Evolutionary conservation across 2,113 vertebrate species (phyloP), one percentile per base, ranked within the genome.

Genomic region (Solenodon paradoxus): DNA sequence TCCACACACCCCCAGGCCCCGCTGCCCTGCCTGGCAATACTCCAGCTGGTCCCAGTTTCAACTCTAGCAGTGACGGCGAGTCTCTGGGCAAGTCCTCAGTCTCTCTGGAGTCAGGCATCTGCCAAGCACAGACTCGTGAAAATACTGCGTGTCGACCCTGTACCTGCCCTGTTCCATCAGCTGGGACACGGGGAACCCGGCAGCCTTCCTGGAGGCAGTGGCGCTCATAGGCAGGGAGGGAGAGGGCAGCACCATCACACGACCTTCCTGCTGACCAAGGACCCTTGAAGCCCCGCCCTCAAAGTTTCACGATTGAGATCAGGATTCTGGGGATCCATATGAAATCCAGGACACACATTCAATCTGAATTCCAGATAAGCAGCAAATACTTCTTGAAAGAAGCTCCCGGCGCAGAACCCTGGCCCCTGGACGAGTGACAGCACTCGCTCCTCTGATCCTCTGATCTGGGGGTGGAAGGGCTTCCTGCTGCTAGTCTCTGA

Each of bases 161-260:
- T 9, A 7, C 15, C 22, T 63, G 35, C 5, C 0, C 24, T 2
- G 26, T 0, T 0, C 8, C 3, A 32, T 74, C 32, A 24, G 9
- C 30, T 7, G 15, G 7, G n/a, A n/a, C n/a, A n/a, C n/a, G n/a
- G n/a, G n/a, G n/a, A n/a, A n/a, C n/a, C n/a, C n/a, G n/a, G n/a
- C n/a, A n/a, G n/a, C n/a, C n/a, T n/a, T n/a, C n/a, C n/a, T n/a
- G n/a, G n/a, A n/a, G 55, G 55, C 55, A 59, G 55, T 59, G n/a
- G n/a, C n/a, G 55, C 5, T 59, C 55, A 9, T 3, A 55, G 53
- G 53, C 17, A 55, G 53, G 53, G 16, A 22, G 19, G 6, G 55
- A 28, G 13, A 24, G 0, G 49, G 68, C 38, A 1, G 12, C 15
- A 22, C 68, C 35, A 19, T n/a, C 55, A 3, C 1, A 0, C 10